These are phyloP conservation scores for Notodonta dromedarius DNA, from an alignment of 2,888 invertebrate species.

Conservation along the genomic window DNA sequence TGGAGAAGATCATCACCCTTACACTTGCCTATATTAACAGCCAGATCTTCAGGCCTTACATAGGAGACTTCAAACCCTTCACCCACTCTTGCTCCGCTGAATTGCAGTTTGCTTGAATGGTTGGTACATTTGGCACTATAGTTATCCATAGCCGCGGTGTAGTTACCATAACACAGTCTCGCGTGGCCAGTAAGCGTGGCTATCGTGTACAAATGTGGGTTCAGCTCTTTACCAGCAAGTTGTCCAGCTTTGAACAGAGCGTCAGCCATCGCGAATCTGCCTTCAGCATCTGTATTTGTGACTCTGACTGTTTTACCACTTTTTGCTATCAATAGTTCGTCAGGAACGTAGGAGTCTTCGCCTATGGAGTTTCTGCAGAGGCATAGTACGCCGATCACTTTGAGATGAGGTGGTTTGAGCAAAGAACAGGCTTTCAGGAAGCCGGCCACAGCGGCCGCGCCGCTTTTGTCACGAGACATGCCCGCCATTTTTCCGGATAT, in stretches of 20 bases:
- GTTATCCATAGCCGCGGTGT: conserved; percentile 90
- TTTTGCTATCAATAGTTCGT: conserved; percentile 92
- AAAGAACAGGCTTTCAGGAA: conserved; percentile 91
- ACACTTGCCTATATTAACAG: conserved; percentile 86
- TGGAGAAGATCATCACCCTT: conserved; percentile 92
- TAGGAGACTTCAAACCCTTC: conserved; percentile 92
- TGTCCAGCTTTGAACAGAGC: conserved; percentile 82
- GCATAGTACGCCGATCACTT: conserved; percentile 90
- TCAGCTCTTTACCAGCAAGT: conserved; percentile 86
- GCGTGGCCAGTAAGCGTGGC: conserved; percentile 95
- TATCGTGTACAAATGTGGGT: conserved; percentile 94
- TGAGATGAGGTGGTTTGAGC: conserved; percentile 89
- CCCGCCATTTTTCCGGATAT: conserved; percentile 88
- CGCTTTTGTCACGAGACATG: conserved; percentile 96
- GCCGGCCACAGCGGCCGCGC: conserved; percentile 94
- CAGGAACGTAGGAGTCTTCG: conserved; percentile 91
- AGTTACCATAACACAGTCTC: conserved; percentile 86
- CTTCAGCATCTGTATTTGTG: conserved; percentile 96
- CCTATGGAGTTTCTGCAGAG: conserved; percentile 95
- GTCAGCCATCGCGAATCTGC: conserved; percentile 95
- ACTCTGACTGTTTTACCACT: conserved; percentile 92
- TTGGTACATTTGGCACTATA: conserved; percentile 85
- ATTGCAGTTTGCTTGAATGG: conserved; percentile 86
- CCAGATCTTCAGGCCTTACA: conserved; percentile 87
- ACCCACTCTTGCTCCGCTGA: conserved; percentile 86